A percentile compares a stretch with the other conserved stretches of the same genome.
These are phyloP conservation scores for Melitaea athalia DNA, from an alignment of 2,888 invertebrate species.

Conservation along the genomic window DNA sequence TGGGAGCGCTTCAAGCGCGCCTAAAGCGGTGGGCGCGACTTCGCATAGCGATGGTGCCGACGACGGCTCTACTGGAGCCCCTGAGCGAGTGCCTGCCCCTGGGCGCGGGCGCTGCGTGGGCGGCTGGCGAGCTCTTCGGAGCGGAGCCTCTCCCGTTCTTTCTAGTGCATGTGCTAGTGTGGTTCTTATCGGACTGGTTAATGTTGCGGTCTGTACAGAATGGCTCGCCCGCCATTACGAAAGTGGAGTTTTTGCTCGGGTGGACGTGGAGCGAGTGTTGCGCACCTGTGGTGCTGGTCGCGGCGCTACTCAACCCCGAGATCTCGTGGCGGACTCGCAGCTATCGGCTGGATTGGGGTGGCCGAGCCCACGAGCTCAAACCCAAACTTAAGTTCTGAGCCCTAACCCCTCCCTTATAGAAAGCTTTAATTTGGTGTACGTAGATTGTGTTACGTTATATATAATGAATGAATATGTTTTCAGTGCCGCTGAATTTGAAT, in stretches of 20 bases:
- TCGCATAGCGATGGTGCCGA: slow-evolving; percentile 97
- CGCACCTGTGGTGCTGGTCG: slow-evolving; percentile 93
- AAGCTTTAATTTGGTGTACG: slow-evolving; percentile 75
- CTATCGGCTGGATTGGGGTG: slow-evolving; percentile 97
- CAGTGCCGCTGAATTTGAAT: slow-evolving; percentile 48
- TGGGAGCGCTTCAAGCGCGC: slow-evolving; percentile 92
- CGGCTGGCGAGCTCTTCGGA: slow-evolving; percentile 89
- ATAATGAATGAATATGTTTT: slow-evolving; percentile 38
- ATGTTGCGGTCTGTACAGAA: slow-evolving; percentile 95
- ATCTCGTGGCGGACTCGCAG: slow-evolving; percentile 97
- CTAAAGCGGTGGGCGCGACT: slow-evolving; percentile 96
- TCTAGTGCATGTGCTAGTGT: slow-evolving; percentile 94
- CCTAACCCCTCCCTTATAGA: slow-evolving; percentile 50
- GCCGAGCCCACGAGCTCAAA: slow-evolving; percentile 94
- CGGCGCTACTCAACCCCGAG: slow-evolving; percentile 92
- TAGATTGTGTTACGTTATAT: slow-evolving; percentile 44
- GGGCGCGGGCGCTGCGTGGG: slow-evolving; percentile 95
- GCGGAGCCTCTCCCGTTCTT: slow-evolving; percentile 96
- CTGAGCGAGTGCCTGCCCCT: slow-evolving; percentile 96
- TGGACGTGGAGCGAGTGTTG: slow-evolving; percentile 97
- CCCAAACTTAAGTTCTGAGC: slow-evolving; percentile 86
- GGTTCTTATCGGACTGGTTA: slow-evolving; percentile 98
- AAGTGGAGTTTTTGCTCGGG: slow-evolving; percentile 95
- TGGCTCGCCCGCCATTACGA: slow-evolving; percentile 95
- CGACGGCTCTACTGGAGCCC: slow-evolving; percentile 95